phyloP scores from a whole-genome alignment of 2,797 vertebrate genomes.

The Cyclopterus lumpus region DNA sequence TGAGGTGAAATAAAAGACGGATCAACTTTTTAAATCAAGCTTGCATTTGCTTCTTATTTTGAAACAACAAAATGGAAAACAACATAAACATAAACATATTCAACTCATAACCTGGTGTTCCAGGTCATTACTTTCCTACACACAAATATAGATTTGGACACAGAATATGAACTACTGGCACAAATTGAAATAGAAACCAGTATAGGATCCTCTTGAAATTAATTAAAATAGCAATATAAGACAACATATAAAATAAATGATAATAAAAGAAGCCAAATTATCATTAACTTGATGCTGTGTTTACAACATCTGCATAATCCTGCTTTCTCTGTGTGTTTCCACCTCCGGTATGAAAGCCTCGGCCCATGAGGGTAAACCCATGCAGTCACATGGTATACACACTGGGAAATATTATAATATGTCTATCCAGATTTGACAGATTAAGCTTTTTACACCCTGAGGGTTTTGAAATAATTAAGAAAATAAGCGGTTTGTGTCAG shows the following conservation, averaged over 20 bases:
- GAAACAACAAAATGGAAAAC: background rate
- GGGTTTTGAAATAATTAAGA: slow-evolving; percentile 4
- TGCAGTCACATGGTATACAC: slow-evolving; percentile 18
- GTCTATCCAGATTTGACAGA: slow-evolving; percentile 35
- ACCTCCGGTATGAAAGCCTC: slow-evolving; percentile 18
- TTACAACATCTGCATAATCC: slow-evolving; percentile 56
- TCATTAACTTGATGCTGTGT: background rate
- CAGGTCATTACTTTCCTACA: too few relatives aligned
- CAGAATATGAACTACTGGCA: too few relatives aligned
- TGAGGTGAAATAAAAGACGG: background rate
- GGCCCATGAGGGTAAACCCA: slow-evolving; percentile 24
- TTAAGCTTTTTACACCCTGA: slow-evolving; percentile 31
- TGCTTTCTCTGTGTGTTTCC: slow-evolving; percentile 41
- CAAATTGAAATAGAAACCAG: background rate
- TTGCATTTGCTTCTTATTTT: background rate
- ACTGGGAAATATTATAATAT: slow-evolving; percentile 11
- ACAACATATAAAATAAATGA: background rate
- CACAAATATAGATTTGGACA: too few relatives aligned
- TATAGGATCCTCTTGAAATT: background rate
- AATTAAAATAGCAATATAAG: background rate
- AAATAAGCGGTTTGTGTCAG: slow-evolving; percentile 11
- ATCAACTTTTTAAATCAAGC: background rate
- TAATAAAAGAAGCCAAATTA: background rate
- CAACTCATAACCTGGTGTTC: too few relatives aligned
- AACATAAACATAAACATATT: background rate